Evolutionary conservation across 2,888 invertebrate species (phyloP).

Genomic region (Cylloceria caligata): DNA sequence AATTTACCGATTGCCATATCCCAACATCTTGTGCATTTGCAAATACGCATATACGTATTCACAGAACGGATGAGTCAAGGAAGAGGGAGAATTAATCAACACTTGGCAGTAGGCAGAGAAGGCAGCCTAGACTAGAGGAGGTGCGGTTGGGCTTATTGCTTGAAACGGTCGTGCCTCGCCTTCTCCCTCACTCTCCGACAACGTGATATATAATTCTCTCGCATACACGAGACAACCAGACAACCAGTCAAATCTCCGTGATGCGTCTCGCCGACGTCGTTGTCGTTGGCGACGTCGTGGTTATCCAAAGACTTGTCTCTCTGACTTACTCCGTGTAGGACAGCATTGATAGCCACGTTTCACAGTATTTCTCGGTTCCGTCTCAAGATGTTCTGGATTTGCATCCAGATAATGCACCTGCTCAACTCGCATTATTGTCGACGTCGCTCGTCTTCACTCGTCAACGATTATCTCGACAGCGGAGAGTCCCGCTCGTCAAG

Average conservation of each 20-base stretch:
- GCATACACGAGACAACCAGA: neutral
- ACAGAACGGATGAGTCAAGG: neutral
- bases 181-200: neutral
- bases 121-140: conserved; percentile 8
- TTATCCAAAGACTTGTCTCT: conserved; percentile 9
- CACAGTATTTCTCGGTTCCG: conserved; percentile 9
- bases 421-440: neutral
- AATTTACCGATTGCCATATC: neutral
- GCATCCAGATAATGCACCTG: neutral
- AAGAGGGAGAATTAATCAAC: conserved; percentile 29
- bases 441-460: neutral
- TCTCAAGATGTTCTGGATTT: conserved; percentile 18
- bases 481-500: neutral
- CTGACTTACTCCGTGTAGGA: conserved; percentile 24
- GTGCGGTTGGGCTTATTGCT: neutral
- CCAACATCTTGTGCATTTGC: neutral
- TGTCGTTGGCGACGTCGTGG: neutral
- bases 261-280: neutral
- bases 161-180: neutral
- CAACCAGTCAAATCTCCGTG: conserved; percentile 11
- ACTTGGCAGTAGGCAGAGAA: conserved; percentile 18
- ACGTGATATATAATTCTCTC: neutral
- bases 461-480: conserved; percentile 3
- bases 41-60: neutral
- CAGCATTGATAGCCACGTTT: conserved; percentile 29